Conservation (phyloP, 2,888 invertebrate genomes). For the Ischnura elegans region DNA sequence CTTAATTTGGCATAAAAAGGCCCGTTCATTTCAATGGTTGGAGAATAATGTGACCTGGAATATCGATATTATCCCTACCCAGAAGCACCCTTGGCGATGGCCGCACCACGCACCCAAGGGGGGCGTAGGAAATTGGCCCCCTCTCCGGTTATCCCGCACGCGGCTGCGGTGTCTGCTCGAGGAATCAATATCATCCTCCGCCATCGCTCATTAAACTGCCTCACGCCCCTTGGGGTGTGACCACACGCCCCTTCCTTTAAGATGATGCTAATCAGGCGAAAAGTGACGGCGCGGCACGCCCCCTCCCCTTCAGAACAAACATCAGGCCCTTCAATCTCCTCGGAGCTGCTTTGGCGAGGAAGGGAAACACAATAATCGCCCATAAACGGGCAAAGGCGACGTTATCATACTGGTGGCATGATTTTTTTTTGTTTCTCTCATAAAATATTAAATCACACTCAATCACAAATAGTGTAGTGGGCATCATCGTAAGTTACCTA, state of each 20-base stretch:
- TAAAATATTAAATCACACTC: no score
- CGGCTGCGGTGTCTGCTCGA: background rate
- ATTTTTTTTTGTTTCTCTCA: no score
- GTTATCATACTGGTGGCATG: no score
- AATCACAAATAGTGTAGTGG: no score
- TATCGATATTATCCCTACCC: no score
- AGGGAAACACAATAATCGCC: background rate
- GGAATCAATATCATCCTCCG: constrained; percentile 42
- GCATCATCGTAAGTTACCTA: no score
- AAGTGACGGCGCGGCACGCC: background rate
- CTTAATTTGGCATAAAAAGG: no score
- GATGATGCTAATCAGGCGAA: no score
- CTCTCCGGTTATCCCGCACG: background rate
- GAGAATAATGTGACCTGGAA: no score
- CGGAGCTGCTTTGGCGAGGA: background rate
- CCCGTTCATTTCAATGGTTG: no score
- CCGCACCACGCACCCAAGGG: constrained; percentile 4
- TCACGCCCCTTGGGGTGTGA: background rate
- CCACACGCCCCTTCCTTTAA: background rate
- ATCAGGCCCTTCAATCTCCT: background rate
- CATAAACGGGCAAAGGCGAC: background rate
- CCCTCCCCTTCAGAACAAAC: background rate
- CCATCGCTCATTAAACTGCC: constrained; percentile 50
- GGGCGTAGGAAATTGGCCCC: constrained; percentile 41
- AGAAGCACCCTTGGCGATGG: background rate